Percentiles rank a stretch among this genome's conserved stretches.
These are phyloP conservation scores for Macropodus opercularis DNA, from an alignment of 2,797 vertebrate species.

Conservation along the genomic window DNA sequence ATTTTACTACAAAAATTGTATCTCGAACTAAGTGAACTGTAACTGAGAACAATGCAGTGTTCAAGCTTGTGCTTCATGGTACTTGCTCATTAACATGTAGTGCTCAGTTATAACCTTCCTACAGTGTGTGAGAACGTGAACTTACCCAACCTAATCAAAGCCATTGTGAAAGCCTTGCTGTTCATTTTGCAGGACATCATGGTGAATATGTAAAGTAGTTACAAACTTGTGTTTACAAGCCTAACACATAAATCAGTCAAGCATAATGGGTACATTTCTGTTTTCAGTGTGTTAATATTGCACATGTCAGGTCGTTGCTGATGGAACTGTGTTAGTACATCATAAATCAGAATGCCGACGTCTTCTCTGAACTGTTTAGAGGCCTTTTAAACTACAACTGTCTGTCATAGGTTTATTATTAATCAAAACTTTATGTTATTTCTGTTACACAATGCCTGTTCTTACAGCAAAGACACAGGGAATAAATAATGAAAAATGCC, in stretches of 20 bases:
- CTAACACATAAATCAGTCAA: conserved; percentile 7
- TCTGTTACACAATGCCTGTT: conserved; percentile 18
- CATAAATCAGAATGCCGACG: conserved; percentile 9
- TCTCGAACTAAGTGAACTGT: neutral
- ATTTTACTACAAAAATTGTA: conserved; percentile 12
- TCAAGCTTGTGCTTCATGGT: conserved; percentile 18
- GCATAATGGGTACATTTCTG: conserved; percentile 2
- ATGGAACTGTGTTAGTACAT: neutral
- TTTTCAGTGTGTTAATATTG: neutral
- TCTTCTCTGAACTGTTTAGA: conserved; percentile 5
- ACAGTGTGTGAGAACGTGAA: conserved; percentile 3
- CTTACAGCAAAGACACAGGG: conserved; percentile 3
- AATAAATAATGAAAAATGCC: conserved; percentile 16
- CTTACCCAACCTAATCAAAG: neutral
- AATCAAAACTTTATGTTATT: conserved; percentile 17
- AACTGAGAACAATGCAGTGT: neutral
- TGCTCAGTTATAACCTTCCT: neutral
- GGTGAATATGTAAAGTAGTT: conserved; percentile 3
- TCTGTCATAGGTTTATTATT: conserved; percentile 24
- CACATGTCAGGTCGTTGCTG: neutral
- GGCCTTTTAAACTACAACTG: conserved; percentile 19
- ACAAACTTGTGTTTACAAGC: conserved; percentile 2
- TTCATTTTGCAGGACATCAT: neutral
- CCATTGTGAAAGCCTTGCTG: neutral
- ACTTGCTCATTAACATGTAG: conserved; percentile 18